phyloP scores from a whole-genome alignment of 2,888 invertebrate species.

The Thyatira batis region DNA sequence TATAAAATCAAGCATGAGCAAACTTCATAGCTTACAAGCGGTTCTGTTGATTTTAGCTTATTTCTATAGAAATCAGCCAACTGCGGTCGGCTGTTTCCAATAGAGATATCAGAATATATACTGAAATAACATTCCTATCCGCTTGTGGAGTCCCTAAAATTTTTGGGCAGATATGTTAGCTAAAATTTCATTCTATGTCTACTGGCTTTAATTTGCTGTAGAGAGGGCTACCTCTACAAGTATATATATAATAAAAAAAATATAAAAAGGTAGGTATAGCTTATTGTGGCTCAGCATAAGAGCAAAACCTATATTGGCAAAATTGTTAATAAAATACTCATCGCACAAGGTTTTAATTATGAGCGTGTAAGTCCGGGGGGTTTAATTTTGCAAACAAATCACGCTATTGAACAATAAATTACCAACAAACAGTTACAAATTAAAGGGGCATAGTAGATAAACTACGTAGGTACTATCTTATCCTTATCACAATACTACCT shows the following conservation, averaged over 20 bases:
- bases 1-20: too few species aligned
- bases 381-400: too few species aligned
- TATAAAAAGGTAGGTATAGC: too few species aligned
- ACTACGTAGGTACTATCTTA: not conserved
- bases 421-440: not conserved
- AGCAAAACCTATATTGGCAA: too few species aligned
- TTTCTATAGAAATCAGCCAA: not conserved
- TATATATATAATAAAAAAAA: too few species aligned
- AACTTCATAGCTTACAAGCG: not conserved
- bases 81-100: not conserved
- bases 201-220: too few species aligned
- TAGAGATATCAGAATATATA: constrained; percentile 2
- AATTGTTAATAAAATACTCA: too few species aligned
- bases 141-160: too few species aligned
- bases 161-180: not conserved
- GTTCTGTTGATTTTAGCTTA: not conserved
- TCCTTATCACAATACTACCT: not conserved
- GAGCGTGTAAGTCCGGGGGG: too few species aligned
- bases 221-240: too few species aligned
- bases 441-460: not conserved
- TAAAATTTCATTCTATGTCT: not conserved
- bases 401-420: not conserved
- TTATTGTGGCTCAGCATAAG: too few species aligned
- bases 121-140: constrained; percentile 2
- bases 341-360: too few species aligned